Evolutionary conservation across 2,113 vertebrate genomes (phyloP), one percentile per base, ranked within the genome.

Genomic region (Antechinus flavipes): DNA sequence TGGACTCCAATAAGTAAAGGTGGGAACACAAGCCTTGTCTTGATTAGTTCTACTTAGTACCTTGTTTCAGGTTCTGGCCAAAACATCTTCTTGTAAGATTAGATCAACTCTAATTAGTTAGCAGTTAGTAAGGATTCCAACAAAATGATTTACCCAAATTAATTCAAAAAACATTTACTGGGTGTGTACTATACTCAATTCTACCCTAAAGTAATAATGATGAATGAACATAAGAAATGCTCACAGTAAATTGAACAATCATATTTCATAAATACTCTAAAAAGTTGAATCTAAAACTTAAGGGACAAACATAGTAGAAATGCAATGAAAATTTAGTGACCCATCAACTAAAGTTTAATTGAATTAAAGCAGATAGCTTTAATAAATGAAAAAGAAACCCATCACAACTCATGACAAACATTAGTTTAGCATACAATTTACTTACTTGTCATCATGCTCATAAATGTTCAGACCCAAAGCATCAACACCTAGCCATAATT

Each of bases 401-500:
- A 90, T 95, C 96, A 90, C 25, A 46, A 95, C 23, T 93, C 3
- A 90, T 2, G 91, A 26, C 76, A 30, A 95, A 50, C 11, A 54
- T 47, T 68, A 92, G 24, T 23, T 95, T 35, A 92, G 56, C 55
- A 56, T 14, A 8, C 6, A 95, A 92, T 93, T 95, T 90, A 98
- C 99, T 99, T 98, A 99, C 99, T 99, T 99, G 99, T 99, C 99
- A 96, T 99, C 99, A 0, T 99, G 99, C 93, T 99, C 99, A 95
- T 99, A 99, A 98, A 99, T 99, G 99, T 99, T 99, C 96, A 99
- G 99, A 90, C 99, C 99, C 93, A 99, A 99, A 89, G 99, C 99
- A 94, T 99, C 99, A 93, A 99, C 99, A 8, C 99, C 99, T 94
- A 99, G 98, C 99, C 99, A 99, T 91, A 99, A 98, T 97, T 99